Conservation (phyloP, 1,140 invertebrate genomes). For the Lamellibrachia luymesi region DNA sequence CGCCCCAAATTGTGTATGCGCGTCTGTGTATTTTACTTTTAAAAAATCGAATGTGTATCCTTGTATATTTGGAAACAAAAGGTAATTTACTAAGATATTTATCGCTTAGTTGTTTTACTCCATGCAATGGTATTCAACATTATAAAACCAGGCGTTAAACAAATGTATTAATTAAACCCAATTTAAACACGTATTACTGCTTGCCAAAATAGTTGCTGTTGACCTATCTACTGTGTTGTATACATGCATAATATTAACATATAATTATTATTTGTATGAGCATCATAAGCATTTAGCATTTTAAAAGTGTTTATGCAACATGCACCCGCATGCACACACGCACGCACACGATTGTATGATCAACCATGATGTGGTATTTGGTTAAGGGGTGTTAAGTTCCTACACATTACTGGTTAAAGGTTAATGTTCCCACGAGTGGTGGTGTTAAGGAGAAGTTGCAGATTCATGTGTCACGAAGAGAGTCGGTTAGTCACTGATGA, state of each 20-base stretch:
- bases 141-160: neutral
- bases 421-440: too few relatives aligned
- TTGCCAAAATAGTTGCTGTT: neutral
- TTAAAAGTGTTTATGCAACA: neutral
- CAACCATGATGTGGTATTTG: too few relatives aligned
- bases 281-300: neutral
- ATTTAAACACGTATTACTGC: neutral
- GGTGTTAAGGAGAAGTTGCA: too few relatives aligned
- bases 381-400: too few relatives aligned
- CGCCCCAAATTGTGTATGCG: neutral
- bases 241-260: neutral
- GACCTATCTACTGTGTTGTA: neutral
- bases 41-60: neutral
- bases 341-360: neutral
- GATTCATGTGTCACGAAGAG: too few relatives aligned
- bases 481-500: too few relatives aligned
- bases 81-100: neutral
- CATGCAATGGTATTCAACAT: neutral
- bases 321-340: neutral
- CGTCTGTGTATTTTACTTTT: neutral
- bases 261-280: neutral
- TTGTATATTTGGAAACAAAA: neutral
- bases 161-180: neutral
- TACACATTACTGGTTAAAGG: too few relatives aligned
- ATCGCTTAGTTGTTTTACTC: too few relatives aligned